Evolutionary conservation across 2,113 vertebrate genomes (phyloP), one percentile per base, ranked within the genome.

Genomic region (Atlantisia rogersi): DNA sequence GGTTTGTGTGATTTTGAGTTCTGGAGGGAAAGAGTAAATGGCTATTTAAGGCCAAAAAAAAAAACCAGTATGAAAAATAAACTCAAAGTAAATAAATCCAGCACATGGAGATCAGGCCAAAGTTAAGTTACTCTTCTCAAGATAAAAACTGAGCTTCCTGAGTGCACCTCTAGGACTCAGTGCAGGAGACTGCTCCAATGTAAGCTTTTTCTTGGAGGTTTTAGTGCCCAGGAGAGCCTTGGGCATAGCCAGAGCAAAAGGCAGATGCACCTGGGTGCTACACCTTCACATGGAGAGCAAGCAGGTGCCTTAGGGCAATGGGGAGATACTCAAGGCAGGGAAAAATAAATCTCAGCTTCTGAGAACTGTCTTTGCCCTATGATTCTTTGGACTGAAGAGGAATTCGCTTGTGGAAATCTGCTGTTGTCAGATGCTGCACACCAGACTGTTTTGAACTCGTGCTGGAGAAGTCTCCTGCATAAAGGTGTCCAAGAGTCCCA

Each of bases 361-460:
- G 62, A 18, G 4, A 50, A 6, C 1, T 22, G 3, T 0, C 1
- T 60, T 59, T 65, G 37, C 13, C 13, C 59, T 32, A 17, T 3
- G 17, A 25, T 6, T 32, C 29, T 52, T 42, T 14, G 64, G 20
- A 20, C 20, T 50, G 35, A 60, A 40, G 4, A 32, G 16, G 29
- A 84, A 29, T 62, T 86, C 28, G 2, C 17, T 15, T 11, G 12
- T 52, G 35, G n/a, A 65, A 82, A 29, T 35, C 6, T 44, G 3
- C 3, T 7, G 40, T 32, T 28, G 40, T 19, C 32, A 73, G 39
- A 53, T 16, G 40, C 18, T 59, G 53, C 6, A 37, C 9, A 18
- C 69, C 53, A 31, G 4, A 28, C 6, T 26, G 5, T 53, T 58
- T 70, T 12, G 13, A 56, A 37, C 40, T 52, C 56, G 4, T 11